These are phyloP conservation scores for Carpatolechia fugitivella DNA, from an alignment of 2,888 invertebrate genomes.

Conservation along the genomic window DNA sequence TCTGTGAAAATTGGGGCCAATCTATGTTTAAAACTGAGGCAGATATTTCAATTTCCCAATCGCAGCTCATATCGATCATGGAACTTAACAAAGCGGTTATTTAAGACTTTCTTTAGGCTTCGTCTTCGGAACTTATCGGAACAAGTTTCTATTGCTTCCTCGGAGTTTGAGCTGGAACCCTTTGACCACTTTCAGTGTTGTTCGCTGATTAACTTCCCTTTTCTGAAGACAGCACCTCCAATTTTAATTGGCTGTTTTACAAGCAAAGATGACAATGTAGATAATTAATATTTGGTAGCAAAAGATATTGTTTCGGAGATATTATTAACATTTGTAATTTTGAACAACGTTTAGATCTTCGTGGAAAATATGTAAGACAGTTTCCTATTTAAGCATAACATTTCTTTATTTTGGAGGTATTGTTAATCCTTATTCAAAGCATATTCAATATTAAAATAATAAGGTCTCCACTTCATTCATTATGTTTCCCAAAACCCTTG, in stretches of 20 bases:
- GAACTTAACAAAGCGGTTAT: background rate
- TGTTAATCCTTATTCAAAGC: background rate
- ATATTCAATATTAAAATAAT: background rate
- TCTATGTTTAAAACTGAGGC: too few species aligned
- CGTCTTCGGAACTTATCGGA: conserved; percentile 22
- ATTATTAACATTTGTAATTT: too few species aligned
- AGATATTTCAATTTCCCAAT: too few species aligned
- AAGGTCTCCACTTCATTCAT: background rate
- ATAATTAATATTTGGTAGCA: too few species aligned
- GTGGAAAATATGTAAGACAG: too few species aligned
- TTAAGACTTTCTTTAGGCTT: conserved; percentile 7
- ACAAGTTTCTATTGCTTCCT: conserved; percentile 29
- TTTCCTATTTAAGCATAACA: too few species aligned
- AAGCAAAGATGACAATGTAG: background rate
- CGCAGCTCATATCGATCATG: background rate
- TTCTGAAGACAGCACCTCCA: background rate
- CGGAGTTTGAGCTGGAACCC: conserved; percentile 21
- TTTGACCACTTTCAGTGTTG: conserved; percentile 23
- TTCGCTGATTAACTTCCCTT: conserved; percentile 17
- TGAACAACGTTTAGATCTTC: too few species aligned
- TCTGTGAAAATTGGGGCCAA: too few species aligned
- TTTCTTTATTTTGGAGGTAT: too few species aligned
- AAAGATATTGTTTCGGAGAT: too few species aligned
- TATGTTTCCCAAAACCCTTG: background rate
- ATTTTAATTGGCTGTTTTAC: background rate